Percentiles rank a stretch among this genome's conserved stretches.
These are phyloP conservation scores for Camelus bactrianus DNA, from an alignment of 2,113 vertebrate genomes.

Conservation along the genomic window DNA sequence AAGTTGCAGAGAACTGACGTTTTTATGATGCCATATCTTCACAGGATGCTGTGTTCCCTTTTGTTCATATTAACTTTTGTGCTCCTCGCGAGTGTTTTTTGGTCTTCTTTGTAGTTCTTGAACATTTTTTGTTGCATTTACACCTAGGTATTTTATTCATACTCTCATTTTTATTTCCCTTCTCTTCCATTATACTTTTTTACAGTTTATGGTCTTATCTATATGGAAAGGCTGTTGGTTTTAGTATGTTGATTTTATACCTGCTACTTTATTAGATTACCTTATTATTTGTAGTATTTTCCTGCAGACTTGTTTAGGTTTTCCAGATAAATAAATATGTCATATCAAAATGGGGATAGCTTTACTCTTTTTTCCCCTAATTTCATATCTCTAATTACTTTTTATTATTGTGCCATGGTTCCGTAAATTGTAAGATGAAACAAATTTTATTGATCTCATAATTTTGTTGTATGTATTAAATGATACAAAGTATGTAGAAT, in stretches of 20 bases:
- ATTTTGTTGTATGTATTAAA: background rate
- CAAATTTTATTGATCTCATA: constrained; percentile 6
- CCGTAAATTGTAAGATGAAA: constrained; percentile 27
- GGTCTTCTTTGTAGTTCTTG: background rate
- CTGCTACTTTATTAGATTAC: background rate
- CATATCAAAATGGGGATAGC: background rate
- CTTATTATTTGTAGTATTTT: background rate
- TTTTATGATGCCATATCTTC: background rate
- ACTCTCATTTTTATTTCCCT: background rate
- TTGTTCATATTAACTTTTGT: background rate
- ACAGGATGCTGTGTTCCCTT: background rate
- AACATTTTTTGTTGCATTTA: background rate
- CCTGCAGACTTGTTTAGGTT: background rate
- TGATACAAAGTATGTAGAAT: background rate
- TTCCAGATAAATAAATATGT: background rate
- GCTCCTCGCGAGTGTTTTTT: background rate
- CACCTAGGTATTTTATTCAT: background rate
- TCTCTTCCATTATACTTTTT: background rate
- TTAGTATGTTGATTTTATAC: background rate
- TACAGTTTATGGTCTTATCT: background rate
- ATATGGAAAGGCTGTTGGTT: background rate
- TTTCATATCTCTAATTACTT: background rate
- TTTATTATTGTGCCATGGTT: background rate
- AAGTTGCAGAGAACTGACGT: background rate
- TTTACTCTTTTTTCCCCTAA: background rate